Base-by-base conservation (phyloP, 1,140 invertebrate species). In the Atta colombica region DNA sequence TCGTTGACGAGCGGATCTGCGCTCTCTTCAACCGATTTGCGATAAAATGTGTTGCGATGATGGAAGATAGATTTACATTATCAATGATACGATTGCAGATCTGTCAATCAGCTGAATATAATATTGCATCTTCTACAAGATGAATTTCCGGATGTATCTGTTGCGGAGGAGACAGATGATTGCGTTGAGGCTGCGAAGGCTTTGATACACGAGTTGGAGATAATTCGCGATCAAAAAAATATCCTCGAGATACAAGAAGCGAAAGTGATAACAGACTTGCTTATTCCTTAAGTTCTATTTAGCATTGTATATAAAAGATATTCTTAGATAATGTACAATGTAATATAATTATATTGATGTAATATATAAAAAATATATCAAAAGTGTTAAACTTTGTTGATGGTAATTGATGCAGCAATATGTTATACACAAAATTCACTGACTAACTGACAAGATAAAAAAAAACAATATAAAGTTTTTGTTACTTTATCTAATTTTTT, bases 181-280 rank as follows among this genome's bases (percentile, higher is more conserved):
- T 53, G 82, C 12, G 7, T 89, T 0, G 77, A 89, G 12, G 93
- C 93, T 58, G 92, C 92, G 4, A 86, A 85, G 45, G 88, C 88
- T 68, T 85, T 95, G 7, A 63, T 92, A 28, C 66, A 88, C 6
- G 94, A 95, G 77, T 80, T 95, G 31, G 82, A 94, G 60, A 80
- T 94, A 7, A 92, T 94, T 87, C 89, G 94, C 2, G 69, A 75
- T 25, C 91, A 89, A 21, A 81, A 82, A 12, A 88, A 88, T 53
- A 39, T 71, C 5, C 66, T 80, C 7, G 82, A 93, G 8, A 86
- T 93, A 77, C 93, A 94, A 60, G 91, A 89, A 65, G 94, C 94
- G 0, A 91, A 90, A 77, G 80, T 94, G 35, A 92, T 87, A 58
- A 90, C 94, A 2, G 94, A 95, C 87, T 89, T 94, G 16, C 91